These are phyloP conservation scores for Ectropis grisescens DNA, from an alignment of 1,140 invertebrate genomes.

Conservation along the genomic window DNA sequence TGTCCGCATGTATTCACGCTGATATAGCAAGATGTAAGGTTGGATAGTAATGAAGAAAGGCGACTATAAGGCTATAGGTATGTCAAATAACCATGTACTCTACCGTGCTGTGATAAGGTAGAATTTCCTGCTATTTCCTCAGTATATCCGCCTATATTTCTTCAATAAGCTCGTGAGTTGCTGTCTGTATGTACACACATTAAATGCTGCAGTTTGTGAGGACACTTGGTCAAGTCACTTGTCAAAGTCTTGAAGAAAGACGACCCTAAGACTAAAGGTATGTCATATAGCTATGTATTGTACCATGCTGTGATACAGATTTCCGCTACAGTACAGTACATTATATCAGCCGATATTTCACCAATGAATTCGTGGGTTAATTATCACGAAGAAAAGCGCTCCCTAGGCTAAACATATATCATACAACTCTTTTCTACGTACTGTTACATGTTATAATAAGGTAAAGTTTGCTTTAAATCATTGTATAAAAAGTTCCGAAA, in stretches of 20 bases:
- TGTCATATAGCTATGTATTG: no score
- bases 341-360: constrained; percentile 93
- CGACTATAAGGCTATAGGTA: constrained; percentile 89
- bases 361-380: constrained; percentile 96
- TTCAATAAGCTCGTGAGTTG: constrained; percentile 97
- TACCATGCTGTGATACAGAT: no score
- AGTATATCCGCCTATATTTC: constrained; percentile 93
- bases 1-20: constrained; percentile 91
- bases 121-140: constrained; percentile 86
- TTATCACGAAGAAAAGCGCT: no score
- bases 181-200: constrained; percentile 89
- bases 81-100: no score
- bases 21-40: constrained; percentile 87
- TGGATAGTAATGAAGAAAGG: constrained; percentile 89
- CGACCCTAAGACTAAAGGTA: constrained; percentile 89
- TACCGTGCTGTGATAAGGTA: no score
- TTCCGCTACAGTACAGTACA: constrained; percentile 87
- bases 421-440: no score
- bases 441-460: no score
- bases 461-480: no score
- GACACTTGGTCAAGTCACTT: no score
- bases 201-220: constrained; percentile 90
- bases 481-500: no score
- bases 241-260: constrained; percentile 88
- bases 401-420: no score